Conservation (phyloP, 2,113 vertebrate genomes). For the Semnornis frantzii region DNA sequence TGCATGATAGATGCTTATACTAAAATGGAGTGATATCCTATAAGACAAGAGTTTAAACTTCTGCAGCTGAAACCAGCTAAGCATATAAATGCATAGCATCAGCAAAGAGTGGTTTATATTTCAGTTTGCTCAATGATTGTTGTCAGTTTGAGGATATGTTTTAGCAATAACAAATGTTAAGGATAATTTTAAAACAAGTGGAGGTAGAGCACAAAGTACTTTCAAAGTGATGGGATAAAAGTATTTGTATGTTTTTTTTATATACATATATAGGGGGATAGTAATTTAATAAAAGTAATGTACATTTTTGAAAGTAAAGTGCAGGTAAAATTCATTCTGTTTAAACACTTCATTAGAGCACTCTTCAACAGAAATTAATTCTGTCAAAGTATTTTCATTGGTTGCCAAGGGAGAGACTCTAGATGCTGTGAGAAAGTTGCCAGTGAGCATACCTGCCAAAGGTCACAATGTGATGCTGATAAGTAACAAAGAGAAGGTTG, state of each 20-base stretch:
- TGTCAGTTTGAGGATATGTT: not conserved
- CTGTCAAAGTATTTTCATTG: not conserved
- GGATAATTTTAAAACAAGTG: not conserved
- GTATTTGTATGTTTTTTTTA: not conserved
- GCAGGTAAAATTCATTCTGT: not conserved
- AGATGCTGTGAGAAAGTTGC: not conserved
- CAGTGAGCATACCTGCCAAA: not conserved
- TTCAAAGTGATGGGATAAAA: not conserved
- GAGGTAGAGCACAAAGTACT: not conserved
- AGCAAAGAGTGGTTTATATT: not conserved
- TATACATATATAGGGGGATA: not conserved
- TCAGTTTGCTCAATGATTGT: not conserved
- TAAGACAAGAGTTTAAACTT: slow-evolving; percentile 9
- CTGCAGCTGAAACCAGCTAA: not conserved
- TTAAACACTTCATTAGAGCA: not conserved
- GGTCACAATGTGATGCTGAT: not conserved
- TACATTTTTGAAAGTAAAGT: not conserved
- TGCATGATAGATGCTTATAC: slow-evolving; percentile 21
- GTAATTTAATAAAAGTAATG: not conserved
- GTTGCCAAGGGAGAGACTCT: not conserved
- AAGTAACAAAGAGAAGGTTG: not conserved
- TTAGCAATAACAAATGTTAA: not conserved
- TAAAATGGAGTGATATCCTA: not conserved
- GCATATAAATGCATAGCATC: slow-evolving; percentile 4
- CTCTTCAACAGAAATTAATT: not conserved